phyloP scores from a whole-genome alignment of 2,113 vertebrate species.

The Suricata suricatta region DNA sequence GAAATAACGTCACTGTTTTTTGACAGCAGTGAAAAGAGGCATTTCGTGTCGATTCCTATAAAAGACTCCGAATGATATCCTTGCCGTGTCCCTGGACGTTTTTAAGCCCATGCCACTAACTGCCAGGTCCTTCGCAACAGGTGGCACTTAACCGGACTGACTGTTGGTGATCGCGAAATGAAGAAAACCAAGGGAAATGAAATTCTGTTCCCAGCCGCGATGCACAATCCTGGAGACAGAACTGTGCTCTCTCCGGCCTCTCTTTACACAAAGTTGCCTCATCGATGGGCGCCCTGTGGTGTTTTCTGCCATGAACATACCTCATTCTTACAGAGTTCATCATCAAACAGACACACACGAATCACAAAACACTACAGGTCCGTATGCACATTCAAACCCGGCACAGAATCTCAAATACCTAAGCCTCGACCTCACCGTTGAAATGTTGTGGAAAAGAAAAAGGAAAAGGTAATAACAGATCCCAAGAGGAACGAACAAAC shows the following conservation, averaged over 20 bases:
- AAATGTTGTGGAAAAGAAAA: neutral
- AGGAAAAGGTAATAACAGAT: neutral
- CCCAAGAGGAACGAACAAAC: neutral
- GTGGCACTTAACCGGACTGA: neutral
- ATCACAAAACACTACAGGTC: neutral
- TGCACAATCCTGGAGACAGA: neutral
- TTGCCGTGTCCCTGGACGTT: neutral
- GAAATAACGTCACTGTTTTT: neutral
- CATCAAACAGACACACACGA: neutral
- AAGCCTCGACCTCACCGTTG: neutral
- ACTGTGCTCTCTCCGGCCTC: neutral
- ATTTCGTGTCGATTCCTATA: neutral
- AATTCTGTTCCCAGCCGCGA: neutral
- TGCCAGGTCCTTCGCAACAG: rapidly evolving
- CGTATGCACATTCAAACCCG: neutral
- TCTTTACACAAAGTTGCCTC: neutral
- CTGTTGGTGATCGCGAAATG: neutral
- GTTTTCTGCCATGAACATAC: neutral
- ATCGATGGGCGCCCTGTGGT: neutral
- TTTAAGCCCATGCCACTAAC: neutral
- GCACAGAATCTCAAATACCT: neutral
- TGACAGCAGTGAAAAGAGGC: neutral
- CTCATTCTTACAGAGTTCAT: neutral
- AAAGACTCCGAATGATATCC: neutral
- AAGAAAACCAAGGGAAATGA: neutral